Conservation (phyloP, 2,888 invertebrate genomes). For the Monopis laevigella region DNA sequence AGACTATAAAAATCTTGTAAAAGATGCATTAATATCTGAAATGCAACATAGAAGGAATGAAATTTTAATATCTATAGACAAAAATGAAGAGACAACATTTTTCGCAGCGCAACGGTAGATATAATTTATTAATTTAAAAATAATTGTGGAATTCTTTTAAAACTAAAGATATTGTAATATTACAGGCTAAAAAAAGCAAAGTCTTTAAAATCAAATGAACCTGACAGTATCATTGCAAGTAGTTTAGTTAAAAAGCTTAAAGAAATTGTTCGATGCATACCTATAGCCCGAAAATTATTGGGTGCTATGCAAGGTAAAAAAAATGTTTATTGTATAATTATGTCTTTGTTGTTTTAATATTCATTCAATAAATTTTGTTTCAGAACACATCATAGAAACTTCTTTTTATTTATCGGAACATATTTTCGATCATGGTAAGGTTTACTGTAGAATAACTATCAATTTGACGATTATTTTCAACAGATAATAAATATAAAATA, state of each 20-base stretch:
- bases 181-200: slow-evolving; percentile 35
- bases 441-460: neutral
- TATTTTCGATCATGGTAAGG: slow-evolving; percentile 42
- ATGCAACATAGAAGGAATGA: slow-evolving; percentile 51
- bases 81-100: slow-evolving; percentile 39
- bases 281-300: slow-evolving; percentile 39
- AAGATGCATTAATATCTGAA: slow-evolving; percentile 40
- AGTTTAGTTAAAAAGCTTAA: slow-evolving; percentile 36
- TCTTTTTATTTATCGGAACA: slow-evolving; percentile 37
- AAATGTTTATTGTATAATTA: neutral
- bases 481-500: neutral
- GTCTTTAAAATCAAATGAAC: slow-evolving; percentile 25
- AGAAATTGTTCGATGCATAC: slow-evolving; percentile 33
- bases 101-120: slow-evolving; percentile 50
- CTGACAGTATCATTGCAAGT: slow-evolving; percentile 29
- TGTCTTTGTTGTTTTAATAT: neutral
- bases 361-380: slow-evolving; percentile 17
- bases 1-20: slow-evolving; percentile 41
- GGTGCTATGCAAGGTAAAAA: slow-evolving; percentile 40
- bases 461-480: neutral
- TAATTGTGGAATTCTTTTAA: too few species aligned
- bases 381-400: slow-evolving; percentile 41
- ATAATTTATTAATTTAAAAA: neutral
- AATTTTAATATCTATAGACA: slow-evolving; percentile 36
- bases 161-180: too few species aligned